Base-by-base conservation (phyloP, 2,888 invertebrate genomes). In the Mimas tiliae region DNA sequence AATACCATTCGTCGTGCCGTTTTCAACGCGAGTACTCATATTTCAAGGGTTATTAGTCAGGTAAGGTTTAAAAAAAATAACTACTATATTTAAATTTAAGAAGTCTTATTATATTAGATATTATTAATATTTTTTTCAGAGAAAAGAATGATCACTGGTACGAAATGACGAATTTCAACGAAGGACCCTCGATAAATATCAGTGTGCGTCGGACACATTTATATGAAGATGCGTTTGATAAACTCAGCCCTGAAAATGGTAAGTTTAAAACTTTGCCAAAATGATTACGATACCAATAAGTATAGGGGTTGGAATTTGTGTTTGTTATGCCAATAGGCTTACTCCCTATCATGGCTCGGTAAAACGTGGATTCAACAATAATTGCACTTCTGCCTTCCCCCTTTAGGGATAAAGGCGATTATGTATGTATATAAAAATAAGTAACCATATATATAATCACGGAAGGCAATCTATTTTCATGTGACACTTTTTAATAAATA, bases 141-240 rank as follows among this genome's bases (percentile, higher is more conserved):
- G 96, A 97, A 81, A 96, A 96, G 80, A 89, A 94, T 63, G 95
- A 96, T 14, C 95, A 96, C 73, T 97, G 97, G 87, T 96, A 96
- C n/a, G 96, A 97, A 76, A 86, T 96, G 73, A 94, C 96, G 14
- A 95, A 96, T 69, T 97, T 97, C 81, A 94, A 96, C 75, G 96
- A 96, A 75, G 97, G 97, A 0, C 96, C 97, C 0, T 94, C 95
- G 52, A 96, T 97, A 73, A 95, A 95, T 75, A 95, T 98, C 47
- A 96, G 96, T 42, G 96, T 98, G 8, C 93, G 98, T 67, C 94
- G 99, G 66, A 97, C 97, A 73, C 98, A 98, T 91, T 94, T 99
- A n/a, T 99, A 99, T 85, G 99, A 99, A 91, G 99, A 99, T 89
- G 98, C 99, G 0, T 99, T 98, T 84, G 98, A 98, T 65, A 98